A percentile compares a stretch with the other conserved stretches of the same genome.
phyloP scores from a whole-genome alignment of 2,797 vertebrate genomes.

The Gallinago solitaria region DNA sequence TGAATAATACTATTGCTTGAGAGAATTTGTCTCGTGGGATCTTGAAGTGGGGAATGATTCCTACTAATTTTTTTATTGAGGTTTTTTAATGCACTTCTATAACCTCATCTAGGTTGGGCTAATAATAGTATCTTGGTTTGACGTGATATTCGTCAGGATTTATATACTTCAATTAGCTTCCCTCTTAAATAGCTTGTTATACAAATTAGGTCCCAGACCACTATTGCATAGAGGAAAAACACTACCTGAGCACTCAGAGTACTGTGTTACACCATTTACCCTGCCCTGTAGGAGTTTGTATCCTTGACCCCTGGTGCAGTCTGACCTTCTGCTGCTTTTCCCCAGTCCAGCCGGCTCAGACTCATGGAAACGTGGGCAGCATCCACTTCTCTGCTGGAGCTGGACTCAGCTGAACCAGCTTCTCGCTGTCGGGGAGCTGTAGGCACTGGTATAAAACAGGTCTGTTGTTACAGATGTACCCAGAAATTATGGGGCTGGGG shows the following conservation, averaged over 20 bases:
- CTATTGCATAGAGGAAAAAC: not conserved
- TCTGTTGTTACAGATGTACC: not conserved
- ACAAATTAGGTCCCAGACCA: constrained; percentile 43
- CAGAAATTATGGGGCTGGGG: not conserved
- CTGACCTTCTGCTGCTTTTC: not conserved
- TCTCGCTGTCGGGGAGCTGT: not conserved
- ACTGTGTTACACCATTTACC: too few species aligned
- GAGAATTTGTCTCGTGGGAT: constrained; percentile 59
- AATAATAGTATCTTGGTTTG: constrained; percentile 65
- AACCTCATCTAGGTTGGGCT: constrained; percentile 64
- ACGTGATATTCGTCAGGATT: constrained; percentile 59
- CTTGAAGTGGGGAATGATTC: constrained; percentile 54
- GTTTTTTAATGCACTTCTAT: constrained; percentile 63
- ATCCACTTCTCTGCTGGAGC: not conserved
- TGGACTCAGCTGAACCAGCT: not conserved
- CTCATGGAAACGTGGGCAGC: not conserved
- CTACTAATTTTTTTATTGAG: constrained; percentile 60
- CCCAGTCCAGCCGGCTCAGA: not conserved
- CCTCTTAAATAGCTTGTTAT: constrained; percentile 44
- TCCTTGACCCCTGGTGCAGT: not conserved
- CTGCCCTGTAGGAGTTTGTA: not conserved
- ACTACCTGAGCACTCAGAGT: not conserved
- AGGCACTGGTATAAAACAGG: not conserved
- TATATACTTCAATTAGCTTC: constrained; percentile 66
- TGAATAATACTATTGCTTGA: constrained; percentile 67